phyloP scores from a whole-genome alignment of 2,888 invertebrate species.

The Xanthorhoe designata region DNA sequence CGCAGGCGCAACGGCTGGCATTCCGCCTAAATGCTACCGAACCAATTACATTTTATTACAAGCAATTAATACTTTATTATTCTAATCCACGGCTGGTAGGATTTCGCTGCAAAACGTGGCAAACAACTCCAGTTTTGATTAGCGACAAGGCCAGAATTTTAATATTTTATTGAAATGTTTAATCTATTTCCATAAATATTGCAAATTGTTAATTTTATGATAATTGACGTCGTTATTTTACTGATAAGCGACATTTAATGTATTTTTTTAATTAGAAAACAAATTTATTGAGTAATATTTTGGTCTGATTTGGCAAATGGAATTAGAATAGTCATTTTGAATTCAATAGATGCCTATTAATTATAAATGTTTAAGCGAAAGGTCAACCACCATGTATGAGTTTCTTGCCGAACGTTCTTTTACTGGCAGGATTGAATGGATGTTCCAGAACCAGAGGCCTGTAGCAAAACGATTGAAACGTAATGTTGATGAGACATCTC shows the following conservation, averaged over 20 bases:
- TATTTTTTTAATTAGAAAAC: conserved; percentile 23
- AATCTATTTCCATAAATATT: conserved; percentile 29
- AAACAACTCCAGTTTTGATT: conserved; percentile 38
- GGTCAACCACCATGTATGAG: neutral
- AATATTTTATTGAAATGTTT: conserved; percentile 15
- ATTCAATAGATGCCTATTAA: conserved; percentile 9
- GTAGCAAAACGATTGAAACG: conserved; percentile 1
- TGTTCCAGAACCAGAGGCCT: neutral
- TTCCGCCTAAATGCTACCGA: conserved; percentile 53
- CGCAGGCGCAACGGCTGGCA: conserved; percentile 56
- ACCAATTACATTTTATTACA: conserved; percentile 56
- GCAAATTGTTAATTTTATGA: conserved; percentile 31
- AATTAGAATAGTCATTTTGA: conserved; percentile 4
- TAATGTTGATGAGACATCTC: conserved; percentile 10
- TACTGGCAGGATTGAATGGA: conserved; percentile 10
- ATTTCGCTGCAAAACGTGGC: conserved; percentile 35
- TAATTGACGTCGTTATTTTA: conserved; percentile 24
- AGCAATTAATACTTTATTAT: conserved; percentile 60
- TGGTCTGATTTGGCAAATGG: conserved; percentile 19
- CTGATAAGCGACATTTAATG: conserved; percentile 19
- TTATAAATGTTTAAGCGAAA: conserved; percentile 6
- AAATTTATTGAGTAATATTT: conserved; percentile 23
- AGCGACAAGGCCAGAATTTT: conserved; percentile 14
- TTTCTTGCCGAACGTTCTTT: conserved; percentile 5
- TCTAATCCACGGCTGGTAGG: conserved; percentile 51